Conservation (phyloP, 37 sponge, comb jelly and placozoan species). For the Diacarnus erythraeanus region DNA sequence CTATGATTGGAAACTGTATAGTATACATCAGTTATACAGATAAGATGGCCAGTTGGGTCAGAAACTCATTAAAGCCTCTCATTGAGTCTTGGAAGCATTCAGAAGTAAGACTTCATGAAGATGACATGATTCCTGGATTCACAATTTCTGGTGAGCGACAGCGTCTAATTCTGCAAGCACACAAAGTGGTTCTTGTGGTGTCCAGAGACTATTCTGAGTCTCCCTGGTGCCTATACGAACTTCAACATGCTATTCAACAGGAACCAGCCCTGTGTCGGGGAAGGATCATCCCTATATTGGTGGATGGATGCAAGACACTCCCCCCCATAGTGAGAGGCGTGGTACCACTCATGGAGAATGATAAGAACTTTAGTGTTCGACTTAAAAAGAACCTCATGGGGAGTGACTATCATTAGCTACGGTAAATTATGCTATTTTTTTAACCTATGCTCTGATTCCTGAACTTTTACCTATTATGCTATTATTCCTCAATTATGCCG, state of each 20-base stretch:
- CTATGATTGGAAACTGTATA: not conserved
- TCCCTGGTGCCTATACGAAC: slow-evolving; percentile 40
- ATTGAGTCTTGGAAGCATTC: slow-evolving; percentile 2
- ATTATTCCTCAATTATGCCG: too few species aligned
- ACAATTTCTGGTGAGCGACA: slow-evolving; percentile 26
- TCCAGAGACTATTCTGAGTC: slow-evolving; percentile 24
- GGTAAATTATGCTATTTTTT: too few species aligned
- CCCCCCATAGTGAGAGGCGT: slow-evolving; percentile 14
- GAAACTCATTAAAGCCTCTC: slow-evolving; percentile 1
- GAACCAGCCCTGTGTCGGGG: slow-evolving; percentile 16
- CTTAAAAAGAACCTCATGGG: not conserved
- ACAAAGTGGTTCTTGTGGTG: slow-evolving; percentile 27
- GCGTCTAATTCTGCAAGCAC: slow-evolving; percentile 27
- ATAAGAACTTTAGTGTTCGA: not conserved
- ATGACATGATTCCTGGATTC: slow-evolving; percentile 30
- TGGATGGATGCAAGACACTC: slow-evolving; percentile 5
- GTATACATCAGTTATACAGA: slow-evolving; percentile 46
- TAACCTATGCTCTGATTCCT: too few species aligned
- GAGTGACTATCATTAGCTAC: too few species aligned
- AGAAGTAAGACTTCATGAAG: slow-evolving; percentile 19
- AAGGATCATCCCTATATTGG: slow-evolving; percentile 30
- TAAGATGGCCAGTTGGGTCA: slow-evolving; percentile 1
- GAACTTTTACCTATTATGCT: too few species aligned
- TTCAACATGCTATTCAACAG: slow-evolving; percentile 26
- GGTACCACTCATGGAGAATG: slow-evolving; percentile 1